Percentiles rank a stretch among this genome's conserved stretches.
Evolutionary conservation across 2,113 vertebrate genomes (phyloP).

Genomic region (Toxotes jaculatrix): DNA sequence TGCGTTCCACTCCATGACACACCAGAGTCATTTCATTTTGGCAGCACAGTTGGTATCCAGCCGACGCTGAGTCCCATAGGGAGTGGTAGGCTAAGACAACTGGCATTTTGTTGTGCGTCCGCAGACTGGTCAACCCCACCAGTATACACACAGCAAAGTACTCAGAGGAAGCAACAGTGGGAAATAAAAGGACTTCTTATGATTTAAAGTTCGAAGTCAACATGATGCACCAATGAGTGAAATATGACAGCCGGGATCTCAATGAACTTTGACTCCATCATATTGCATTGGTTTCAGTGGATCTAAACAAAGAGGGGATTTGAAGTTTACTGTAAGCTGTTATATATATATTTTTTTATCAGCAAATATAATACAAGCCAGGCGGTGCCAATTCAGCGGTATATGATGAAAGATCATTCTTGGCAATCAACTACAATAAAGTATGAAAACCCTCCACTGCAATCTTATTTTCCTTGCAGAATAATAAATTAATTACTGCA

Average conservation of each 20-base stretch:
- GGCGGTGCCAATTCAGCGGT: neutral
- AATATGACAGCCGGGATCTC: conserved; percentile 9
- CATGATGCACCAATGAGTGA: neutral
- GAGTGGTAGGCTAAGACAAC: conserved; percentile 68
- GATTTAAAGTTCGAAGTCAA: neutral
- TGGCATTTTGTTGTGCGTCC: conserved; percentile 53
- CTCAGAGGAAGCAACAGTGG: neutral
- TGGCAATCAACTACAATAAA: neutral
- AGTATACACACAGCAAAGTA: neutral
- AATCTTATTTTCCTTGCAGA: neutral
- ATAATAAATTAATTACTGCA: neutral
- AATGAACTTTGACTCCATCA: neutral
- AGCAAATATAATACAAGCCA: neutral
- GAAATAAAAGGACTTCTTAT: neutral
- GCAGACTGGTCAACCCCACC: conserved; percentile 31
- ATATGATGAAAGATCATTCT: conserved; percentile 2
- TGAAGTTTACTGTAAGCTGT: neutral
- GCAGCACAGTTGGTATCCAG: conserved; percentile 71
- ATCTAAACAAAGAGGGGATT: neutral
- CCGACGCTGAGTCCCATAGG: conserved; percentile 68
- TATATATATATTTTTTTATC: neutral
- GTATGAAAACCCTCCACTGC: neutral
- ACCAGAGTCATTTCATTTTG: conserved; percentile 76
- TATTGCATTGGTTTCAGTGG: neutral
- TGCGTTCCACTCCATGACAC: conserved; percentile 79